These are phyloP conservation scores for Dorcus hopei DNA, from an alignment of 2,888 invertebrate genomes.

Conservation along the genomic window DNA sequence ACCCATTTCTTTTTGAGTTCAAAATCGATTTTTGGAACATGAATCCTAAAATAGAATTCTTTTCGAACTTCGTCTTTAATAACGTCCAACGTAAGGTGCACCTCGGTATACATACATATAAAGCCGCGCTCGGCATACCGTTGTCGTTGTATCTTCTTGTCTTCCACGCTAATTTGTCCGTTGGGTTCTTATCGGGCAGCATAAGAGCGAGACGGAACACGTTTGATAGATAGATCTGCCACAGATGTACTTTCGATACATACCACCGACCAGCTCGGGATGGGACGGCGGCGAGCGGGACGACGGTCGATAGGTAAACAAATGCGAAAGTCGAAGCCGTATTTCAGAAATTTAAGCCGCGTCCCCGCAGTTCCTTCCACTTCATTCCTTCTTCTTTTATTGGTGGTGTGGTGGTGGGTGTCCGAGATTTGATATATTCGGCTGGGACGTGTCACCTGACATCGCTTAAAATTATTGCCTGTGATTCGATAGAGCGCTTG, in stretches of 20 bases:
- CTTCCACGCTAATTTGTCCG: constrained; percentile 1
- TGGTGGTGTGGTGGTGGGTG: not conserved
- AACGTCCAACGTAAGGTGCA: not conserved
- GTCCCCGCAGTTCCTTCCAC: not conserved
- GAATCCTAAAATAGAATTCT: no score
- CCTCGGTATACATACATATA: not conserved
- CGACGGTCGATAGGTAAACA: not conserved
- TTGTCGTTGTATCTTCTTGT: constrained; percentile 1
- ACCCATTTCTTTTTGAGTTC: no score
- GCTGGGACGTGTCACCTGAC: constrained; percentile 1
- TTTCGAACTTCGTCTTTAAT: not conserved
- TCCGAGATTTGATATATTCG: constrained; percentile 3
- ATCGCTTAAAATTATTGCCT: not conserved
- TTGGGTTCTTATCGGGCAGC: not conserved
- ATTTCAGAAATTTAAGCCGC: constrained; percentile 1
- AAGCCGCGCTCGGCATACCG: not conserved
- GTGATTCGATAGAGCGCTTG: not conserved
- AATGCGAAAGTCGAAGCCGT: not conserved
- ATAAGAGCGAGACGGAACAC: not conserved
- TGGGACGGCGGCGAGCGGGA: not conserved
- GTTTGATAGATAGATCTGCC: constrained; percentile 2
- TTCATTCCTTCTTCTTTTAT: not conserved
- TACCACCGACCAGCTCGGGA: not conserved
- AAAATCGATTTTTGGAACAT: no score
- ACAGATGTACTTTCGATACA: constrained; percentile 3